Evolutionary conservation across 2,113 vertebrate species (phyloP).

Genomic region (Entelurus aequoreus): DNA sequence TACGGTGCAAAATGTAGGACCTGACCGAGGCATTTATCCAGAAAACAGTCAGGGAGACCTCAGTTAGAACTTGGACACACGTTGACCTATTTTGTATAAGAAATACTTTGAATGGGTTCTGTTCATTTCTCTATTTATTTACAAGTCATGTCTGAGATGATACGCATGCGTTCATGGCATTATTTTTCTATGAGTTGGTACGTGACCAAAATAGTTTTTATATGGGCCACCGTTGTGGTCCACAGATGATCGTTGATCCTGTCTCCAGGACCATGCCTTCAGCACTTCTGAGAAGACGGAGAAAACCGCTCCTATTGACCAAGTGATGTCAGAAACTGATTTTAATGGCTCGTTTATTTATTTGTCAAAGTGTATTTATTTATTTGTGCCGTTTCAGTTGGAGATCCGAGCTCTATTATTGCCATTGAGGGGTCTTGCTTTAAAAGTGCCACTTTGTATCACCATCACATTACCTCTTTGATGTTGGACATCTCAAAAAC

Average conservation of each 20-base stretch:
- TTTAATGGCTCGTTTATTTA: constrained; percentile 34
- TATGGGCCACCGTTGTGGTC: constrained; percentile 60
- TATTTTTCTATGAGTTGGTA: constrained; percentile 75
- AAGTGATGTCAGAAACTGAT: constrained; percentile 67
- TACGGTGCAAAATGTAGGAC: constrained; percentile 66
- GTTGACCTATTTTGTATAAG: constrained; percentile 67
- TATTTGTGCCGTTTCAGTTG: constrained; percentile 48
- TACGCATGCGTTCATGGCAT: constrained; percentile 73
- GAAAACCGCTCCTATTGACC: constrained; percentile 53
- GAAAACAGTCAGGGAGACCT: constrained; percentile 90
- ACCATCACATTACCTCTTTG: constrained; percentile 23
- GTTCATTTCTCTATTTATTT: constrained; percentile 65
- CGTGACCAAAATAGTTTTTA: constrained; percentile 73
- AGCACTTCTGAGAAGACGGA: constrained; percentile 54
- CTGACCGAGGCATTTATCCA: constrained; percentile 97
- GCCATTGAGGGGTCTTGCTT: constrained; percentile 35
- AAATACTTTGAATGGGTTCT: constrained; percentile 56
- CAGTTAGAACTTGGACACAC: constrained; percentile 69
- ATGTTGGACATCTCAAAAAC: constrained; percentile 23
- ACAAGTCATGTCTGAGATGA: constrained; percentile 61
- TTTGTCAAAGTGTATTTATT: constrained; percentile 33
- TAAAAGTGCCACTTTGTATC: constrained; percentile 30
- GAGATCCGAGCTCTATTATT: constrained; percentile 63
- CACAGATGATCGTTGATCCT: constrained; percentile 60
- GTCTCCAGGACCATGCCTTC: constrained; percentile 61